Evolutionary conservation across 2,797 vertebrate species (phyloP).

Genomic region (Cyprinodon diabolis): DNA sequence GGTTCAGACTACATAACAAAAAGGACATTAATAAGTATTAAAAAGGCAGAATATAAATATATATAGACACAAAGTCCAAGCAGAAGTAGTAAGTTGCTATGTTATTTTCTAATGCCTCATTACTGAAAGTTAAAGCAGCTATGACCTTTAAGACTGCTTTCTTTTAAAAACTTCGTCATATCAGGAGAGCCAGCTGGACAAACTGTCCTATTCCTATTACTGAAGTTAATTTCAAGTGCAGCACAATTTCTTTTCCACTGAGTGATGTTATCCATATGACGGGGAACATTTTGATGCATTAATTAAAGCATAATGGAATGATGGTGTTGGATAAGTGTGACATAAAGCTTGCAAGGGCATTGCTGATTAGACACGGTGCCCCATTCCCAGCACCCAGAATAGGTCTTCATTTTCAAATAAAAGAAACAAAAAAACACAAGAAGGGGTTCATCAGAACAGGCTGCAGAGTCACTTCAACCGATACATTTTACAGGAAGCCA

Average conservation of each 20-base stretch:
- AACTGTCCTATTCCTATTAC: slow-evolving; percentile 28
- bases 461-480: background rate
- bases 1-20: no score
- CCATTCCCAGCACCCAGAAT: background rate
- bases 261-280: slow-evolving; percentile 34
- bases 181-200: background rate
- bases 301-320: slow-evolving; percentile 38
- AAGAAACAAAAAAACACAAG: background rate
- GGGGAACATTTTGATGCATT: slow-evolving; percentile 42
- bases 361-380: slow-evolving; percentile 11
- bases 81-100: background rate
- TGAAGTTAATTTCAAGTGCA: slow-evolving; percentile 28
- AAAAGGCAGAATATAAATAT: background rate
- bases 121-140: slow-evolving; percentile 12
- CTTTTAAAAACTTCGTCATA: slow-evolving; percentile 19
- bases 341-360: background rate
- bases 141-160: slow-evolving; percentile 15
- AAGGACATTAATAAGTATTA: no score
- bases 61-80: background rate
- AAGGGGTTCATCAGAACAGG: background rate
- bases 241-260: slow-evolving; percentile 4
- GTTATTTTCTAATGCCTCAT: background rate
- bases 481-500: background rate
- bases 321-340: slow-evolving; percentile 27
- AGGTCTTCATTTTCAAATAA: background rate